Evolutionary conservation across 2,888 invertebrate species (phyloP).

Genomic region (Apodemia mormo): DNA sequence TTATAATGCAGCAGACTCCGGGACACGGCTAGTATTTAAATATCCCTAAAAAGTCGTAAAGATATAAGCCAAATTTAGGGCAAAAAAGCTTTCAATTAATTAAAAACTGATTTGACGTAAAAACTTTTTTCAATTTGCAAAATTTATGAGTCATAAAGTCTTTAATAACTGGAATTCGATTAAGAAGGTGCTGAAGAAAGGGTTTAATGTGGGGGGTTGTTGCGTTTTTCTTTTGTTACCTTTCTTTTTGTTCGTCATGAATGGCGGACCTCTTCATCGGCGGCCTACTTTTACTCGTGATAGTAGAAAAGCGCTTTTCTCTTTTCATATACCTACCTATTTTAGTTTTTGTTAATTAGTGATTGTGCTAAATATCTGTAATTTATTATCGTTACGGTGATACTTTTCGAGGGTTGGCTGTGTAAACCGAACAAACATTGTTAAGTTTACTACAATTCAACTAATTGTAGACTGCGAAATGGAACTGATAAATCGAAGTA

Average conservation of each 20-base stretch:
- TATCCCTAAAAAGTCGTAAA: too few relatives aligned
- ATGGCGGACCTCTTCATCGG: slow-evolving; percentile 17
- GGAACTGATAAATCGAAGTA: too few relatives aligned
- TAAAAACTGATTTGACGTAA: not conserved
- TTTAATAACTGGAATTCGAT: slow-evolving; percentile 9
- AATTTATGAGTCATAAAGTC: not conserved
- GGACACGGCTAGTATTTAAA: too few relatives aligned
- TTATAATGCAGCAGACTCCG: too few relatives aligned
- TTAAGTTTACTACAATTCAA: too few relatives aligned
- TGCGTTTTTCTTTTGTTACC: slow-evolving; percentile 15
- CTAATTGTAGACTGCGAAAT: too few relatives aligned
- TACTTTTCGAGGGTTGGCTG: too few relatives aligned
- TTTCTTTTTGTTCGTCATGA: slow-evolving; percentile 20
- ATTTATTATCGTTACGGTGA: not conserved
- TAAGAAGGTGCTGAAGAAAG: slow-evolving; percentile 11
- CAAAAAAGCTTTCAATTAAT: too few relatives aligned
- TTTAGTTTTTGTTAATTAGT: not conserved
- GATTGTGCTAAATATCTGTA: not conserved
- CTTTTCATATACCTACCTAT: not conserved
- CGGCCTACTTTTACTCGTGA: slow-evolving; percentile 16
- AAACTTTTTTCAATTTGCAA: slow-evolving; percentile 8
- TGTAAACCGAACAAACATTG: too few relatives aligned
- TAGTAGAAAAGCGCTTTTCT: slow-evolving; percentile 2
- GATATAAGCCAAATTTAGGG: too few relatives aligned
- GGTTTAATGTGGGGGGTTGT: slow-evolving; percentile 14